Percentiles rank a stretch among this genome's conserved stretches.
phyloP scores from a whole-genome alignment of 2,797 vertebrate genomes.

The Astyanax mexicanus region DNA sequence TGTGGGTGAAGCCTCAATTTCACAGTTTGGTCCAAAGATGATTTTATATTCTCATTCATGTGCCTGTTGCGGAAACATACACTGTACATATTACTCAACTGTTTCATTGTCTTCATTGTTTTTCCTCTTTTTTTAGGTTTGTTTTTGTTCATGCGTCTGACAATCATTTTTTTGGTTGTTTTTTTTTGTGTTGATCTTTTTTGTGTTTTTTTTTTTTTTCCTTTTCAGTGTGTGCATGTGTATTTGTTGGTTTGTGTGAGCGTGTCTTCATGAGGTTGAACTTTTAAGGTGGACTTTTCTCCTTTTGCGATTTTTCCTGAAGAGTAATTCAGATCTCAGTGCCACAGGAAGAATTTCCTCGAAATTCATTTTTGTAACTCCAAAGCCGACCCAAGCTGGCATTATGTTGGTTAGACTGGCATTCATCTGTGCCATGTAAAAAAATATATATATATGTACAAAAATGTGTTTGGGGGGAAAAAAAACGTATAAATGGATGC shows the following conservation, averaged over 20 bases:
- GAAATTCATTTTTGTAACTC: background rate
- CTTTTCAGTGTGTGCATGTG: conserved; percentile 5
- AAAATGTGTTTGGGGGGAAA: too few relatives aligned
- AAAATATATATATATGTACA: too few relatives aligned
- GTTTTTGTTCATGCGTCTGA: conserved; percentile 64
- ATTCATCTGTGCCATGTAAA: too few relatives aligned
- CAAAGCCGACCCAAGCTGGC: conserved; percentile 21
- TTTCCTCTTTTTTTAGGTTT: too few relatives aligned
- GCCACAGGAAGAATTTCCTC: background rate
- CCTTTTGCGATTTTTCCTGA: background rate
- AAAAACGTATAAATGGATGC: background rate
- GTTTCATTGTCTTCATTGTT: too few relatives aligned
- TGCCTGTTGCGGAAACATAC: conserved; percentile 11
- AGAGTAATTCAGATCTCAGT: background rate
- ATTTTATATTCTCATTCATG: conserved; percentile 18
- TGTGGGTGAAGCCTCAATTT: too few relatives aligned
- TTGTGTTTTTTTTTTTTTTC: conserved; percentile 15
- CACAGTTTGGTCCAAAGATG: conserved; percentile 55
- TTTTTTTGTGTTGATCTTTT: conserved; percentile 33
- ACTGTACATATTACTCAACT: conserved; percentile 28
- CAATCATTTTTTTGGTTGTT: conserved; percentile 68
- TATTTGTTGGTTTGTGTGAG: background rate
- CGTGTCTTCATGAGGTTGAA: background rate
- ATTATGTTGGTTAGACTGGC: too few relatives aligned
- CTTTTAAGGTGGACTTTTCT: background rate